A percentile compares a stretch with the other conserved stretches of the same genome.
Conservation (phyloP, 2,797 vertebrate species). For the Paedocypris micromegethes region DNA sequence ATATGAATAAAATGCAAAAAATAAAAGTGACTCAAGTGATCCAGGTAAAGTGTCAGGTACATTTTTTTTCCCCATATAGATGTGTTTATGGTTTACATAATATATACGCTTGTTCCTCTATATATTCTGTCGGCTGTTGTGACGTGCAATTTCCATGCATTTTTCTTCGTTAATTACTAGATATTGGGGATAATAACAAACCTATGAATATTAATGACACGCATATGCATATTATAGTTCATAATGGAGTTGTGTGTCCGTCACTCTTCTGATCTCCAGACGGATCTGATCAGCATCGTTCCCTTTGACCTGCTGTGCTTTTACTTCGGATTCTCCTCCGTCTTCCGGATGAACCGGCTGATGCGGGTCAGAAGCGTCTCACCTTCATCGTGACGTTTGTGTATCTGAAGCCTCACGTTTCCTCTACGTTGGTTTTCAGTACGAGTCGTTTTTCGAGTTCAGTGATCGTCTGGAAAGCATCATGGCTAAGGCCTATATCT, state of each 20-base stretch:
- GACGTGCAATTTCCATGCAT: too few species aligned
- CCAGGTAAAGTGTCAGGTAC: too few species aligned
- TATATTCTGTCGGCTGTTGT: too few species aligned
- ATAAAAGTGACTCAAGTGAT: too few species aligned
- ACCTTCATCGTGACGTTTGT: too few species aligned
- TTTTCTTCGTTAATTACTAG: too few species aligned
- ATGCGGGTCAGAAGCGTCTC: constrained; percentile 73
- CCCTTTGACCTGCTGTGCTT: constrained; percentile 80
- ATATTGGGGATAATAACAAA: neutral
- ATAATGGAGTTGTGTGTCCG: too few species aligned
- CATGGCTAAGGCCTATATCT: constrained; percentile 87
- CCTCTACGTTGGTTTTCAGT: constrained; percentile 57
- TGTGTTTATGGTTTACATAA: too few species aligned
- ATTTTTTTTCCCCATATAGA: too few species aligned
- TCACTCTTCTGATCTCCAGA: too few species aligned
- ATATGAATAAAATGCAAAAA: too few species aligned
- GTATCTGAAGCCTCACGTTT: neutral
- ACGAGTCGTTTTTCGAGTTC: constrained; percentile 86
- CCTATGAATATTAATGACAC: neutral
- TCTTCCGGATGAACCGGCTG: constrained; percentile 77
- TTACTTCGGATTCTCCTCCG: constrained; percentile 73
- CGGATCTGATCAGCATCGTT: constrained; percentile 74
- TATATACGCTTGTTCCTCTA: too few species aligned
- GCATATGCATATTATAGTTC: neutral
- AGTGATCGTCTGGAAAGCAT: constrained; percentile 83